phyloP scores from a whole-genome alignment of 2,888 invertebrate genomes.

The Ichneumoninae sp. region DNA sequence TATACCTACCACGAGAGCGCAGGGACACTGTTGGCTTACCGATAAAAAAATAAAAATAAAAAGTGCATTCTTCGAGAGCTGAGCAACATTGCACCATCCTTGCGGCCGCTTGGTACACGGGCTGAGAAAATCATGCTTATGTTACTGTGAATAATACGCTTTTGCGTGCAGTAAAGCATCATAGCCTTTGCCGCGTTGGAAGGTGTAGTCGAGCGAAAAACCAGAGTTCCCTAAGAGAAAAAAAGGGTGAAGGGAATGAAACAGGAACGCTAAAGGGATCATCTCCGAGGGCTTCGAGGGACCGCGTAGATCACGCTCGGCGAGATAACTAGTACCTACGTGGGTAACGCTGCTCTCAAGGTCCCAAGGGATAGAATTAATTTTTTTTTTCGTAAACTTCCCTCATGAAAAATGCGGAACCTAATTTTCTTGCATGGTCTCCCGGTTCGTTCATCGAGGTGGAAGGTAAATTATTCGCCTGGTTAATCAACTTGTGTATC shows the following conservation, averaged over 20 bases:
- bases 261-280: conserved; percentile 32
- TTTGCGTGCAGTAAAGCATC: conserved; percentile 57
- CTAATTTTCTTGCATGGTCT: conserved; percentile 2
- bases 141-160: conserved; percentile 52
- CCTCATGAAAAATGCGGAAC: conserved; percentile 5
- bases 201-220: conserved; percentile 40
- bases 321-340: conserved; percentile 34
- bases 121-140: conserved; percentile 46
- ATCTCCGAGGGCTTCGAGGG: conserved; percentile 38
- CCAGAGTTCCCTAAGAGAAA: background rate
- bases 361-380: conserved; percentile 2
- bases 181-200: conserved; percentile 39
- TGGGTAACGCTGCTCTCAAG: conserved; percentile 17
- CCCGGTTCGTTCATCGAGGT: conserved; percentile 4
- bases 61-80: conserved; percentile 17
- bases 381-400: conserved; percentile 18
- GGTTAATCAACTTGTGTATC: conserved; percentile 9
- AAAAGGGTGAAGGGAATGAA: conserved; percentile 40
- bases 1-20: background rate
- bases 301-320: conserved; percentile 43
- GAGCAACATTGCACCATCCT: conserved; percentile 18
- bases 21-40: conserved; percentile 1
- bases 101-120: background rate
- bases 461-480: conserved; percentile 15
- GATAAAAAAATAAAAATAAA: conserved; percentile 9